phyloP scores from a whole-genome alignment of 2,113 vertebrate species.

The Daphoenositta chrysoptera region DNA sequence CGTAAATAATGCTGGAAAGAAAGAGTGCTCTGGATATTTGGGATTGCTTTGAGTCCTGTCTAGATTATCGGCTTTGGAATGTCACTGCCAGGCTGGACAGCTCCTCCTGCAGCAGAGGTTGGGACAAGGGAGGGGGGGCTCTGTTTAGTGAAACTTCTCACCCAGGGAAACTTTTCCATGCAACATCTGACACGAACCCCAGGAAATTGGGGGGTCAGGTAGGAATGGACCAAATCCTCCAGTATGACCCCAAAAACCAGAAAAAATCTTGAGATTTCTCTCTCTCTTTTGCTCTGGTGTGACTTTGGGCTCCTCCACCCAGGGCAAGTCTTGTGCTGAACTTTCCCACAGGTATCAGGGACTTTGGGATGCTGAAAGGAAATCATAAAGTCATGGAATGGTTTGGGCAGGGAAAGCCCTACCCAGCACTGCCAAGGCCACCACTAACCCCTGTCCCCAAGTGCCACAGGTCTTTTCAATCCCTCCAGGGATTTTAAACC shows the following conservation, averaged over 20 bases:
- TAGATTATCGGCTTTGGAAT: neutral
- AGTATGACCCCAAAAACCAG: fast-evolving
- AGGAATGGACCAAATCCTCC: too few relatives aligned
- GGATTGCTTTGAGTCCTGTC: neutral
- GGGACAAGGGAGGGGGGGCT: fast-evolving
- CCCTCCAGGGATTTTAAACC: neutral
- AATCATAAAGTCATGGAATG: neutral
- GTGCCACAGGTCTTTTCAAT: neutral
- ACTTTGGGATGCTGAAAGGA: neutral
- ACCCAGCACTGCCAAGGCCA: too few relatives aligned
- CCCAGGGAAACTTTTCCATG: neutral
- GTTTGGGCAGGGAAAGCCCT: neutral
- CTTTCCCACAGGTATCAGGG: neutral
- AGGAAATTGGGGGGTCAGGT: neutral
- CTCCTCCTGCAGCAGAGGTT: neutral
- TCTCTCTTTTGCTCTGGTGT: neutral
- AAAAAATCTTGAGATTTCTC: fast-evolving
- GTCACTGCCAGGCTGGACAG: fast-evolving
- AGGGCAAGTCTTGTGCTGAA: neutral
- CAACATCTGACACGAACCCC: neutral
- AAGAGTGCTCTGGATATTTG: neutral
- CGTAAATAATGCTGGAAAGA: fast-evolving
- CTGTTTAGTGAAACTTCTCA: neutral
- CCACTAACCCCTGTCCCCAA: fast-evolving
- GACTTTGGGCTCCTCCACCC: neutral